These are phyloP conservation scores for Xyliphius kryptos DNA, from an alignment of 2,113 vertebrate genomes.

Conservation along the genomic window DNA sequence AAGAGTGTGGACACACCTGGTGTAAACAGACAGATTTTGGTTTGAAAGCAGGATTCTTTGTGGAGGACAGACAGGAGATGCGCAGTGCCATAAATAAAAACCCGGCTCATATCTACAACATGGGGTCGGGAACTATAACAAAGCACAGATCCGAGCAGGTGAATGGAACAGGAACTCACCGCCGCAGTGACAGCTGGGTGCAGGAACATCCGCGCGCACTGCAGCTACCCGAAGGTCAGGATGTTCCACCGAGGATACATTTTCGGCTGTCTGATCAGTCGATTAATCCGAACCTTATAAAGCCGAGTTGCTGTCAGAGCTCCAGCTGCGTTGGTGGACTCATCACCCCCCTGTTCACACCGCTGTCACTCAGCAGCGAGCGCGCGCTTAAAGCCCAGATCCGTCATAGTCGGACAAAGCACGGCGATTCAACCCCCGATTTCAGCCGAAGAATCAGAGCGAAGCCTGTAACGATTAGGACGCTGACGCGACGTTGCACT, in stretches of 20 bases:
- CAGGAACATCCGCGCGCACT: background rate
- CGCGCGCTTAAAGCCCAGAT: too few species aligned
- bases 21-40: too few species aligned
- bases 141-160: background rate
- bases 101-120: too few species aligned
- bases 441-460: background rate
- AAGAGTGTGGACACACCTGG: too few species aligned
- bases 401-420: background rate
- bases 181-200: background rate
- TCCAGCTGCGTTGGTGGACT: too few species aligned
- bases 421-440: background rate
- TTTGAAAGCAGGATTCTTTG: too few species aligned
- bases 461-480: background rate
- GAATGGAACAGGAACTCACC: background rate
- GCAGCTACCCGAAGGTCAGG: background rate
- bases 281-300: too few species aligned
- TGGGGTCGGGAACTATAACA: too few species aligned
- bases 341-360: too few species aligned
- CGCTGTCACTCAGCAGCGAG: background rate
- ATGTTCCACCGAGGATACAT: background rate
- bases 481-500: background rate
- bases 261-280: background rate
- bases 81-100: too few species aligned
- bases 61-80: too few species aligned
- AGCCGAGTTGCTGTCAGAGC: too few species aligned